Conservation (phyloP, 2,888 invertebrate genomes). For the Cephalotes varians region DNA sequence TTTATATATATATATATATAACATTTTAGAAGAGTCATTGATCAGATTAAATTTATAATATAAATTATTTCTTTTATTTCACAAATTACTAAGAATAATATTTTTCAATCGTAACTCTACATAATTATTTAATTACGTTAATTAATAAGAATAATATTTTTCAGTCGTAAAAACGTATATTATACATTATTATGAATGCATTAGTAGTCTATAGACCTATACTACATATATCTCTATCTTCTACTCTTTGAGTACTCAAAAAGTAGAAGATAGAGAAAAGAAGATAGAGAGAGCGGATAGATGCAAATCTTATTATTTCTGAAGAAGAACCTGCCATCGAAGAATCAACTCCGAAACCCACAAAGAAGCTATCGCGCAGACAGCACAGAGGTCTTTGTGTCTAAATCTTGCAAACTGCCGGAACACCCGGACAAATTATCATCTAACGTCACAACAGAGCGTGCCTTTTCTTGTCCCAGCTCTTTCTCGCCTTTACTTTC, state of each 20-base stretch:
- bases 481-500: constrained; percentile 42
- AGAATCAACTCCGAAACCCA: constrained; percentile 19
- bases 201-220: not conserved
- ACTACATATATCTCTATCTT: not conserved
- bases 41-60: not conserved
- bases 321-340: constrained; percentile 39
- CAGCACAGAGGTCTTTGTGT: constrained; percentile 53
- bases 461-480: constrained; percentile 72
- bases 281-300: constrained; percentile 14
- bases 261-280: not conserved
- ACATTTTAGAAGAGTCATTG: not conserved
- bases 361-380: constrained; percentile 10
- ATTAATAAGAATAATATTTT: too few relatives aligned
- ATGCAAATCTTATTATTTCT: constrained; percentile 50
- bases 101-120: not conserved
- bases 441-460: constrained; percentile 79
- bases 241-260: not conserved
- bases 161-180: too few relatives aligned
- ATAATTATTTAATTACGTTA: not conserved
- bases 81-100: not conserved
- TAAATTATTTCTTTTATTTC: not conserved
- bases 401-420: constrained; percentile 74
- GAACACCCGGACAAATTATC: constrained; percentile 81
- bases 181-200: not conserved
- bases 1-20: not conserved